Base-by-base conservation (phyloP, 2,113 vertebrate species). In the Vulpes vulpes region DNA sequence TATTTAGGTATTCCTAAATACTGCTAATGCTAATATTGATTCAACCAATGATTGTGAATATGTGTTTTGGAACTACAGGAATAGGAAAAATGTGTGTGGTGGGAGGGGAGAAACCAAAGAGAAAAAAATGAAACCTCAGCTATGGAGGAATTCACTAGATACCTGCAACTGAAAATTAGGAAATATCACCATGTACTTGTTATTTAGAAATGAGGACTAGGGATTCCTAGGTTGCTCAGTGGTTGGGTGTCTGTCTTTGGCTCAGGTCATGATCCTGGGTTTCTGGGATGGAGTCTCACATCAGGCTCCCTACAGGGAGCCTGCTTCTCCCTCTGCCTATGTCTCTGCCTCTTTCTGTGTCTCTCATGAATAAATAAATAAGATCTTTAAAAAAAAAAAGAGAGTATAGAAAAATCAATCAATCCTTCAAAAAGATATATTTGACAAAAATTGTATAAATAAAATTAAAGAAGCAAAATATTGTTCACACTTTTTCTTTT, bases 401-500 rank as follows among this genome's bases (percentile, higher is more conserved):
- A 43, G 43, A 43, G 43, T 43, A 9, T 69, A 6, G 11, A 85
- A 91, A 22, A 89, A 91, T 8, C 38, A 43, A 79, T 23, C 35
- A 30, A 5, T 43, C 11, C 62, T 93, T 38, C 87, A 95, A 76
- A 93, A 74, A 84, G 4, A 2, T 57, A 5, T 43, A 85, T 51
- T 65, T 80, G 14, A 92, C 2, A 64, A 64, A 92, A 87, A 86
- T 55, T 15, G 2, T 65, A 15, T 51, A 59, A 32, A 30, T 65
- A 96, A 93, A 89, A 91, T 78, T 93, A 74, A 96, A 83, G 19
- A 90, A 95, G 86, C 1, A 65, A 74, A 69, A 64, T 27, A 38
- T 59, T 81, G 55, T 35, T 49, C 67, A 59, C 0, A 74, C 1
- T 53, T 82, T 43, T 43, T 6, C 5, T 43, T 43, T 8, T 43